A percentile compares a stretch with the other conserved stretches of the same genome.
These are phyloP conservation scores for Xyrauchen texanus DNA, from an alignment of 2,113 vertebrate species.

Conservation along the genomic window DNA sequence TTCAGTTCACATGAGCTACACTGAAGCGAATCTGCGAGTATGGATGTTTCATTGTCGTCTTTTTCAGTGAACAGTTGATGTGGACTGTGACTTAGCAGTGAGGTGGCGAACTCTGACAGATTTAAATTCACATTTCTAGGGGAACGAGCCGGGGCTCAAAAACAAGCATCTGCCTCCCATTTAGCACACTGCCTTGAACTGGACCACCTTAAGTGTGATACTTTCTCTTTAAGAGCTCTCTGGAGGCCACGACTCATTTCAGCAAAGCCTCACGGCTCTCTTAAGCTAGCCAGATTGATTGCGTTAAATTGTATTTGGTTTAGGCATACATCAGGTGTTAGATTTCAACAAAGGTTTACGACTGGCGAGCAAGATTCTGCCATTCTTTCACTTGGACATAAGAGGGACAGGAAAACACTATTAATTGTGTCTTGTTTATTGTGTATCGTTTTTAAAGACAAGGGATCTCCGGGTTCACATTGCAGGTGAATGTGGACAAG, in stretches of 20 bases:
- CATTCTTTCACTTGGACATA: too few species aligned
- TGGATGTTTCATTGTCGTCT: conserved; percentile 18
- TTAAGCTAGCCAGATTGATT: conserved; percentile 63
- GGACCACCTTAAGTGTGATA: conserved; percentile 54
- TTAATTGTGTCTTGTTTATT: too few species aligned
- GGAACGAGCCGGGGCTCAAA: not conserved
- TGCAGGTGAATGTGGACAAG: too few species aligned
- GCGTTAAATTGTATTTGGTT: conserved; percentile 59
- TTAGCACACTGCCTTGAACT: conserved; percentile 57
- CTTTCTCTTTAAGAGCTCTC: conserved; percentile 52
- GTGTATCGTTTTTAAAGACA: too few species aligned
- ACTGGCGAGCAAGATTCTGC: not conserved
- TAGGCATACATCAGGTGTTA: conserved; percentile 63
- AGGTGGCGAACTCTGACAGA: conserved; percentile 38
- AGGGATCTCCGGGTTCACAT: too few species aligned
- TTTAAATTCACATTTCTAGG: conserved; percentile 42
- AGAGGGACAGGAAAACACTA: too few species aligned
- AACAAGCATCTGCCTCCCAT: conserved; percentile 63
- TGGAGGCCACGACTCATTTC: conserved; percentile 13
- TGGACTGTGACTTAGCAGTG: conserved; percentile 44
- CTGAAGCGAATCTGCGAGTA: conserved; percentile 30
- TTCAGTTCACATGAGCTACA: not conserved
- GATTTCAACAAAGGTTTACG: conserved; percentile 62
- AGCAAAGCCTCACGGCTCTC: conserved; percentile 40
- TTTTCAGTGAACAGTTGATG: conserved; percentile 6